These are phyloP conservation scores for Coregonus clupeaformis DNA, from an alignment of 2,113 vertebrate species.

Conservation along the genomic window DNA sequence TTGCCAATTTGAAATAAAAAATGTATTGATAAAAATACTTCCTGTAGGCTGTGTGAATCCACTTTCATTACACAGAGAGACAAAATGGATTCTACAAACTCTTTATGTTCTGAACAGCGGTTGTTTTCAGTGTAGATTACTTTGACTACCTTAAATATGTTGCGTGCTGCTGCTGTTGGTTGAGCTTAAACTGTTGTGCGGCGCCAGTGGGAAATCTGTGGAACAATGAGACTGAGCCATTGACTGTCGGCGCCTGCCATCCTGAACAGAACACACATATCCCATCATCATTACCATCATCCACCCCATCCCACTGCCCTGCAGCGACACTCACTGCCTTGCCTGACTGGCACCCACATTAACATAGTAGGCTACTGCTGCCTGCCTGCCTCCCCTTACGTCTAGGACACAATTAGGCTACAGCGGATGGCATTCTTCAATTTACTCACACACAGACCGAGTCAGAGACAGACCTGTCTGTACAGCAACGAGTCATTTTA, in stretches of 20 bases:
- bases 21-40: constrained; percentile 55
- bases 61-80: not conserved
- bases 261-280: constrained; percentile 30
- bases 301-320: constrained; percentile 39
- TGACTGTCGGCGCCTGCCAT: constrained; percentile 50
- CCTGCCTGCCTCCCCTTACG: constrained; percentile 34
- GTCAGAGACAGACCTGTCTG: constrained; percentile 7
- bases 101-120: constrained; percentile 13
- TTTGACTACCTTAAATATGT: constrained; percentile 60
- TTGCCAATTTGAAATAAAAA: constrained; percentile 33
- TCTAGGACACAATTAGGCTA: constrained; percentile 47
- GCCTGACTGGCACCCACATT: constrained; percentile 60
- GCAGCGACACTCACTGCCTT: constrained; percentile 41
- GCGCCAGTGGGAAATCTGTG: constrained; percentile 73
- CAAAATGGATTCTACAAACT: not conserved
- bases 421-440: constrained; percentile 38
- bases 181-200: constrained; percentile 52
- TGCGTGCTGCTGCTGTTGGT: constrained; percentile 27
- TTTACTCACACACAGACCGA: too few species aligned
- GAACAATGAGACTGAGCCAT: constrained; percentile 67
- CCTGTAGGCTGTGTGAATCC: constrained; percentile 48
- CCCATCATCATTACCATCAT: constrained; percentile 53
- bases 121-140: constrained; percentile 57
- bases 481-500: constrained; percentile 15
- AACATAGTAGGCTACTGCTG: constrained; percentile 49